Evolutionary conservation across 2,888 invertebrate genomes (phyloP).

Genomic region (Strigamia crassipes): DNA sequence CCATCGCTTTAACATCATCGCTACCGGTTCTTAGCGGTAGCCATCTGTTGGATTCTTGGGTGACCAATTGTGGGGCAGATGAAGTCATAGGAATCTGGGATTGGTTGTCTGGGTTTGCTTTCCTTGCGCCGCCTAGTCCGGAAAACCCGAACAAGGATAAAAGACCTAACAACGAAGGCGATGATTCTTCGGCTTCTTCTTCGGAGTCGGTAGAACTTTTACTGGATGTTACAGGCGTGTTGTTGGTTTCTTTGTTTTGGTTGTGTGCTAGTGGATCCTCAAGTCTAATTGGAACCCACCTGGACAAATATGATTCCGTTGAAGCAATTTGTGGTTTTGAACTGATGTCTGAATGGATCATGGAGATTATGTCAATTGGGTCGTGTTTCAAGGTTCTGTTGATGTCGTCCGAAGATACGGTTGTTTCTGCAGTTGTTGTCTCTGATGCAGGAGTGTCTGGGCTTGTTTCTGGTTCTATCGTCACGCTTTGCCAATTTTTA

Average conservation of each 20-base stretch:
- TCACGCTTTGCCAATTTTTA: neutral
- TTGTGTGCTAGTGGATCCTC: neutral
- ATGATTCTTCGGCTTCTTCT: neutral
- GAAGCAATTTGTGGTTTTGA: neutral
- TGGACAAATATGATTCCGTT: neutral
- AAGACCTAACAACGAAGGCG: neutral
- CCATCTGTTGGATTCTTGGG: neutral
- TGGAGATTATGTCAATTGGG: neutral
- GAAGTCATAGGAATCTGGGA: neutral
- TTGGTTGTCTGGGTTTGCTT: neutral
- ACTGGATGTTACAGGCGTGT: neutral
- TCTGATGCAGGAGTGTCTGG: neutral
- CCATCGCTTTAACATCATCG: neutral
- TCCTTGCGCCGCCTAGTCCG: neutral
- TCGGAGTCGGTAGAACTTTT: neutral
- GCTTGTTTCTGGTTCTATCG: neutral
- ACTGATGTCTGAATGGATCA: neutral
- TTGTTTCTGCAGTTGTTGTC: neutral
- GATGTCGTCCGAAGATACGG: neutral
- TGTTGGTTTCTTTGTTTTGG: neutral
- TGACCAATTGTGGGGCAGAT: neutral
- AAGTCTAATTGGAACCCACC: neutral
- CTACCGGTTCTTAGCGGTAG: neutral
- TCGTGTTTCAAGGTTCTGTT: neutral
- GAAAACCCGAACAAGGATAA: neutral